These are phyloP conservation scores for Halcyon senegalensis DNA, from an alignment of 2,113 vertebrate species.

Conservation along the genomic window DNA sequence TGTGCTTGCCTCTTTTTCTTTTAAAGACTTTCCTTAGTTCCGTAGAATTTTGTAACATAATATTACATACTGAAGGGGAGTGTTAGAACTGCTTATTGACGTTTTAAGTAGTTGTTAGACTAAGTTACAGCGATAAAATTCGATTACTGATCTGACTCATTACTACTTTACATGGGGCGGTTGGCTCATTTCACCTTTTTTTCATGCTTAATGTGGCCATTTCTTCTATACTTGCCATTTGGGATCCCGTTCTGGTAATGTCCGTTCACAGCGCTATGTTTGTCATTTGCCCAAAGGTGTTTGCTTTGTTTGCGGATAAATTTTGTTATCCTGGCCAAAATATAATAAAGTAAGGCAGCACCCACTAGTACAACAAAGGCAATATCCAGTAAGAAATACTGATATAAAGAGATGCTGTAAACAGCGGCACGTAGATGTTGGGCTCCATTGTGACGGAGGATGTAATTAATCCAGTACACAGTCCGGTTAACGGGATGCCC, in stretches of 20 bases:
- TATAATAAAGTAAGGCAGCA: constrained; percentile 74
- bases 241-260: constrained; percentile 90
- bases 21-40: constrained; percentile 61
- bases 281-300: constrained; percentile 59
- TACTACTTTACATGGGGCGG: constrained; percentile 34
- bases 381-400: constrained; percentile 95
- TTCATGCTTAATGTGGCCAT: constrained; percentile 89
- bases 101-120: constrained; percentile 80
- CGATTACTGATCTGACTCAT: constrained; percentile 63
- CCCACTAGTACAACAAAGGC: constrained; percentile 75
- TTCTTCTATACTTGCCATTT: constrained; percentile 93
- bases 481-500: constrained; percentile 92
- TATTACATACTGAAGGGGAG: constrained; percentile 68
- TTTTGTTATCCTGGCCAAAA: constrained; percentile 76
- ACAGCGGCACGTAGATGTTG: constrained; percentile 91
- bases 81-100: constrained; percentile 77
- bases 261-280: constrained; percentile 85
- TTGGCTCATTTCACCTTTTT: constrained; percentile 93
- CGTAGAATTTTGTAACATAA: constrained; percentile 70
- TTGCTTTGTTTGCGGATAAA: constrained; percentile 73
- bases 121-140: constrained; percentile 78
- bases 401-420: constrained; percentile 87
- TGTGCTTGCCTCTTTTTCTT: constrained; percentile 72
- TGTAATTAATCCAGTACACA: constrained; percentile 94
- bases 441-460: constrained; percentile 92